Percentiles rank a stretch among this genome's conserved stretches.
phyloP scores from a whole-genome alignment of 1,140 invertebrate species.

The Protaetia brevitarsis region DNA sequence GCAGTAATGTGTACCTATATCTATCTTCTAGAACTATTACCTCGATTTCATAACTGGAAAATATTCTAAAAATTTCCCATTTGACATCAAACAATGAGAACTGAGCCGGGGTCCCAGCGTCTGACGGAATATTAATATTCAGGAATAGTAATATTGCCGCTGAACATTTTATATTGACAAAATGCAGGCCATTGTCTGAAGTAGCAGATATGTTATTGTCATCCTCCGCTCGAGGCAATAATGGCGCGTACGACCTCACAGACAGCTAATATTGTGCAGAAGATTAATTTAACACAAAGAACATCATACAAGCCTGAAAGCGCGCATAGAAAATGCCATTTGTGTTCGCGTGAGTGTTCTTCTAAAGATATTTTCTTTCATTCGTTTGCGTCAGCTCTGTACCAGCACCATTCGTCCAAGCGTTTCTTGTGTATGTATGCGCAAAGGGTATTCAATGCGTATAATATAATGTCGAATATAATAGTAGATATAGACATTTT shows the following conservation, averaged over 20 bases:
- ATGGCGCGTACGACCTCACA: constrained; percentile 23
- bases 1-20: too few species aligned
- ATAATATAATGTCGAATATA: too few species aligned
- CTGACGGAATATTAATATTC: constrained; percentile 24
- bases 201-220: constrained; percentile 25
- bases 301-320: constrained; percentile 22
- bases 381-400: constrained; percentile 16
- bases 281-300: constrained; percentile 27
- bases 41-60: neutral
- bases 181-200: constrained; percentile 18
- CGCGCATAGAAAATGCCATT: constrained; percentile 23
- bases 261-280: constrained; percentile 27
- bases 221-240: constrained; percentile 22
- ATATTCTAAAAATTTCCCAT: neutral
- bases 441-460: neutral
- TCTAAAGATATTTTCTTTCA: constrained; percentile 26
- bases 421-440: neutral
- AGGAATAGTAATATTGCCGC: constrained; percentile 14
- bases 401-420: constrained; percentile 8
- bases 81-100: neutral
- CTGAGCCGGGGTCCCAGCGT: neutral
- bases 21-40: too few species aligned
- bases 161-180: constrained; percentile 22
- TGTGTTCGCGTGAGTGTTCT: constrained; percentile 23
- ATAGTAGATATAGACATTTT: too few species aligned